Conservation (phyloP, 2,113 vertebrate genomes). For the Calidris pugnax region DNA sequence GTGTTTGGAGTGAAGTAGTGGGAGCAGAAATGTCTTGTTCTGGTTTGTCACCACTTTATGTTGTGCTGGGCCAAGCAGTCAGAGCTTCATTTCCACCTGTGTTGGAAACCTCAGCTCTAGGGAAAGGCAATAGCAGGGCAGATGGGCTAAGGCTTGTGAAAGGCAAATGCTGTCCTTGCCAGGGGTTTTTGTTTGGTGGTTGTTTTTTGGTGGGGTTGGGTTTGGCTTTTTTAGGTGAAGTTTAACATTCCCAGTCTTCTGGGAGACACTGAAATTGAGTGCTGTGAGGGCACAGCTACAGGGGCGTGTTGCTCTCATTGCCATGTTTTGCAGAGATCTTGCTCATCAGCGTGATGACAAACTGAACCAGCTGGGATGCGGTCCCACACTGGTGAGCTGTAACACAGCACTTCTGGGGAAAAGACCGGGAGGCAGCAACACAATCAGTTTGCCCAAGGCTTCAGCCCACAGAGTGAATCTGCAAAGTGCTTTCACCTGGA, state of each 20-base stretch:
- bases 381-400: neutral
- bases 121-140: neutral
- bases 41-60: fast-evolving
- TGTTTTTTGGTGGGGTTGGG: neutral
- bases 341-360: neutral
- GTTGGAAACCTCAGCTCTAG: neutral
- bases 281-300: neutral
- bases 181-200: neutral
- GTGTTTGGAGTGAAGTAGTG: neutral
- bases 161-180: neutral
- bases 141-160: neutral
- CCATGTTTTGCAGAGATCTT: neutral
- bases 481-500: conserved; percentile 19
- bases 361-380: neutral
- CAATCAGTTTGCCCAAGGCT: neutral
- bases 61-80: neutral
- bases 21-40: neutral
- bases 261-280: neutral
- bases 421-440: neutral
- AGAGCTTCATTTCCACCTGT: neutral
- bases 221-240: neutral
- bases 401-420: neutral
- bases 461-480: neutral
- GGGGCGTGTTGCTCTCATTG: fast-evolving
- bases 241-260: neutral